Evolutionary conservation across 2,797 vertebrate species (phyloP).

Genomic region (Cebuella pygmaea): DNA sequence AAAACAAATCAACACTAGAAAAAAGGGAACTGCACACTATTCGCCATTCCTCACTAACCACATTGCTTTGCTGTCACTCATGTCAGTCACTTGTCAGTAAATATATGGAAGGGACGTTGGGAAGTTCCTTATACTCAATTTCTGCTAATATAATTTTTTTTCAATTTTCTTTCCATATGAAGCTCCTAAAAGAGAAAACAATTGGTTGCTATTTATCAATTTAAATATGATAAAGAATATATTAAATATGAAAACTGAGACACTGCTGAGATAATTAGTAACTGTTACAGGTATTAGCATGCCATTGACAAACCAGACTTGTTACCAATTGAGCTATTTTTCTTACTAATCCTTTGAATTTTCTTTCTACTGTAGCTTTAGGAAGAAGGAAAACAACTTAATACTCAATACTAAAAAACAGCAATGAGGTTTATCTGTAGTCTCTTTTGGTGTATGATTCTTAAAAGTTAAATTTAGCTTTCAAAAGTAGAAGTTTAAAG

Average conservation of each 20-base stretch:
- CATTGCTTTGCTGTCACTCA: neutral
- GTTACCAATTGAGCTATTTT: neutral
- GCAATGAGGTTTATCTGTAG: neutral
- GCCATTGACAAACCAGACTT: neutral
- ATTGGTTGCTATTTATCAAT: neutral
- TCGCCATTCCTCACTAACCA: neutral
- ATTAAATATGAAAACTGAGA: neutral
- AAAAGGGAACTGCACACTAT: neutral
- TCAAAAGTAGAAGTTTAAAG: slow-evolving; percentile 7
- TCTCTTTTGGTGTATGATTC: neutral
- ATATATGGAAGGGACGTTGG: neutral
- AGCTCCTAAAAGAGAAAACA: neutral
- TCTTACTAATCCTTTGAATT: slow-evolving; percentile 21
- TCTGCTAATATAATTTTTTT: neutral
- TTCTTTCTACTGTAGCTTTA: neutral
- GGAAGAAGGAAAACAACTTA: neutral
- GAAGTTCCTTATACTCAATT: neutral
- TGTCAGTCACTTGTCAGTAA: slow-evolving; percentile 35
- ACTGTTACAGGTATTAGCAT: neutral
- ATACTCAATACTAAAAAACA: neutral
- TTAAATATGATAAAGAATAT: neutral
- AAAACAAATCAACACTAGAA: neutral
- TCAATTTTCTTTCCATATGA: neutral
- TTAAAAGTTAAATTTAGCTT: slow-evolving; percentile 33
- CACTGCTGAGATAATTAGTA: neutral